Evolutionary conservation across 2,797 vertebrate genomes (phyloP), one percentile per base, ranked within the genome.

Genomic region (Choloepus didactylus): DNA sequence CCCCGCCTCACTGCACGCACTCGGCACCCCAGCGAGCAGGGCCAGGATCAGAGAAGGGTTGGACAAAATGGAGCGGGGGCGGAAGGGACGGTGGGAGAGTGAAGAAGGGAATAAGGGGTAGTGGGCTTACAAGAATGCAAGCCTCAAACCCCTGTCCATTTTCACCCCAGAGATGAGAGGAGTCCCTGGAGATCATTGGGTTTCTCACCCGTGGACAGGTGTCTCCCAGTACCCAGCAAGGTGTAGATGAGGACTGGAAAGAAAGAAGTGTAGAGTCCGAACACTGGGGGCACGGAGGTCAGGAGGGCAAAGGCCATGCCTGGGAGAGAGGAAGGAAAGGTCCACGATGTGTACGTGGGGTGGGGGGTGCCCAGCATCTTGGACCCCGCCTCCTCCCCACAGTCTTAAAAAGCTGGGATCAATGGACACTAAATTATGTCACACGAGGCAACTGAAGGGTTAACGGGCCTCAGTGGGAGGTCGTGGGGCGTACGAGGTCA

Each of bases 291-390:
- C 95, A 99, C 99, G 0, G 99, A 99, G 44, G 99, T 99, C 97
- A 99, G 98, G 66, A 99, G 98, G 44, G 99, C 99, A 96, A 99
- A 99, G 54, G 99, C 99, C 99, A 99, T 99, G 54, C 99, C 99
- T 99, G 97, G 15, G 56, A 66, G 23, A 73, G 73, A 46, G 59
- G 94, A 44, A 25, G 27, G 41, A 49, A 67, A 18, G 38, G 27
- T 85, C 2, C 44, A 7, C 14, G 3, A 18, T 44, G 25, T 49
- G 69, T 44, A 12, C 38, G 69, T 15, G 44, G 27, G 93, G 19
- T 6, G 0, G 1, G 0, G 29, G 35, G 18, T 8, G 41, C 56
- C 51, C 9, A 44, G 27, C 18, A 8, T 46, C 54, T 51, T 7
- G 80, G 54, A 29, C 0, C 6, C 44, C 8, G 18, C 6, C n/a